Evolutionary conservation across 1,140 invertebrate species (phyloP).

Genomic region (Sycophaga agraensis): DNA sequence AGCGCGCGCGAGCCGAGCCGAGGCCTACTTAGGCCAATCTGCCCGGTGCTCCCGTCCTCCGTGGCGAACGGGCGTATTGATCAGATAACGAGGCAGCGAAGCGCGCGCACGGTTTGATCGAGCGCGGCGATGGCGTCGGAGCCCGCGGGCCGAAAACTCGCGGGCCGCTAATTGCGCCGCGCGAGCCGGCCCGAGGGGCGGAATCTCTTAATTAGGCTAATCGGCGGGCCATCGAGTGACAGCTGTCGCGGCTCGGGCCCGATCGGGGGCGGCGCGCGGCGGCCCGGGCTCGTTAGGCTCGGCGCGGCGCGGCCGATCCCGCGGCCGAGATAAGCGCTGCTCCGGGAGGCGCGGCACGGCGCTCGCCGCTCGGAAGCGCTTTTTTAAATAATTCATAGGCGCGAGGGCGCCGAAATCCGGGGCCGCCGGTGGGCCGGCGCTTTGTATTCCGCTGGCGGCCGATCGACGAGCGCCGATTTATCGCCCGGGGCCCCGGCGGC

Average conservation of each 20-base stretch:
- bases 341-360: conserved; percentile 9
- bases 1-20: neutral
- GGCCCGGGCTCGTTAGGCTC: conserved; percentile 2
- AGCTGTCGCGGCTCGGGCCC: conserved; percentile 52
- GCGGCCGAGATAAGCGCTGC: no score
- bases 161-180: conserved; percentile 37
- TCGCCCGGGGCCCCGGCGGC: neutral
- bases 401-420: conserved; percentile 21
- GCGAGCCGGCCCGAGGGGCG: conserved; percentile 47
- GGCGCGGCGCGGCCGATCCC: conserved; percentile 32
- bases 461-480: neutral
- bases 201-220: conserved; percentile 60
- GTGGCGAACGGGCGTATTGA: neutral
- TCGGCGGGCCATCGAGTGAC: conserved; percentile 44
- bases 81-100: conserved; percentile 9
- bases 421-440: neutral
- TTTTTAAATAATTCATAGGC: conserved; percentile 40
- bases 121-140: no score
- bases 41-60: neutral
- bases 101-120: no score
- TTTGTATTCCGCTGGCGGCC: conserved; percentile 31
- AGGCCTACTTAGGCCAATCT: neutral
- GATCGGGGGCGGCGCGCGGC: neutral
- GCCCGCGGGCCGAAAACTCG: neutral
- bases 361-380: no score